Percentiles rank a stretch among this genome's conserved stretches.
Conservation (phyloP, 2,113 vertebrate genomes). For the Tachysurus vachellii region DNA sequence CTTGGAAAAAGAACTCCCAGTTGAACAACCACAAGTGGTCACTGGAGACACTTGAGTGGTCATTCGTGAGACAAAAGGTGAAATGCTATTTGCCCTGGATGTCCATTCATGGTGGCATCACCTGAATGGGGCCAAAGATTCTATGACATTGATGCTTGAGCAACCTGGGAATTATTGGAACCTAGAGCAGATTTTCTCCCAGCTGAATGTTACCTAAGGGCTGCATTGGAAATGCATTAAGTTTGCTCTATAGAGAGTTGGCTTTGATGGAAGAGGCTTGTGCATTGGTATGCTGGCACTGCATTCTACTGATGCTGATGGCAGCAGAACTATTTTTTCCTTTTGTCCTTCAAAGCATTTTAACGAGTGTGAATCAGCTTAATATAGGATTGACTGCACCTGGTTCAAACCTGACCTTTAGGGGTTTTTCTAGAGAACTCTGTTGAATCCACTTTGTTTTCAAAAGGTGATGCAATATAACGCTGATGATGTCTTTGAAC, state of each 20-base stretch:
- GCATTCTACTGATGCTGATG: constrained; percentile 57
- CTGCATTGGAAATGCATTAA: constrained; percentile 23
- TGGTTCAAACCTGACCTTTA: background rate
- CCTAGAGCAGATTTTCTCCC: background rate
- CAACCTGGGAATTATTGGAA: background rate
- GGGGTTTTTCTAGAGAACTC: background rate
- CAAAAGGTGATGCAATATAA: background rate
- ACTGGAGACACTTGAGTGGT: background rate
- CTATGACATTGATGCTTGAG: background rate
- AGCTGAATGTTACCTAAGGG: background rate
- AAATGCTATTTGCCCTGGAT: background rate
- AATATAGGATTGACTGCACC: background rate
- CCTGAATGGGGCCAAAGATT: background rate
- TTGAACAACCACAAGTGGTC: background rate
- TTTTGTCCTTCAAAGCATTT: background rate
- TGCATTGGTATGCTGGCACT: constrained; percentile 49
- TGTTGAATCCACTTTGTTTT: background rate
- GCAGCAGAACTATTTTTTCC: constrained; percentile 29
- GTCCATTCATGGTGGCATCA: background rate
- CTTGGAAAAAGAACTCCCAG: background rate
- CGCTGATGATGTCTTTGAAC: background rate
- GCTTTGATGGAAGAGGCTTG: constrained; percentile 22
- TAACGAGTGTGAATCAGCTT: constrained; percentile 44
- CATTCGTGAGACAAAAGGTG: background rate
- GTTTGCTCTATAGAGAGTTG: constrained; percentile 2